Base-by-base conservation (phyloP, 2,797 vertebrate genomes). In the Carcharodon carcharias region DNA sequence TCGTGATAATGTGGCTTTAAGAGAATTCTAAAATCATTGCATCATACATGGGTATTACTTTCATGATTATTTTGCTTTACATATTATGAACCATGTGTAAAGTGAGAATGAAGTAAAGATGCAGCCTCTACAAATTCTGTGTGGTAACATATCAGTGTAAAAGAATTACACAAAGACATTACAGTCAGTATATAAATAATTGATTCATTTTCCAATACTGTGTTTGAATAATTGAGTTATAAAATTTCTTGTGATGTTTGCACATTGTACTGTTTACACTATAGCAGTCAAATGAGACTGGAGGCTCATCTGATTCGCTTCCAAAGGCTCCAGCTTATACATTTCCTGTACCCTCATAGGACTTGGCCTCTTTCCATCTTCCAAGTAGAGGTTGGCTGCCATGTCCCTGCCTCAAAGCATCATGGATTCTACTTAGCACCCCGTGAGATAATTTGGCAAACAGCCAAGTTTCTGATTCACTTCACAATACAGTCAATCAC, bases 381-480 rank as follows among this genome's bases (percentile, higher is more conserved):
- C 97, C 97, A 97, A 96, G 97, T 97, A 98, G 97, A 97, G 98
- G 97, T 98, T 95, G 94, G 28, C 98, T 98, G 97, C 97, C 97
- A 97, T 97, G 97, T 98, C 97, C 97, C 97, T 97, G 97, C 97
- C 97, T 98, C 98, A 98, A 98, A 98, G 98, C 97, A 98, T 98
- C 97, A 97, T 98, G 97, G 97, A 97, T 98, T 97, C 98, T 97
- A 98, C 97, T 96, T 96, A 98, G 98, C 98, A 98, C 98, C 98
- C 97, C 97, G 97, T 97, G 97, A 97, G 97, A 97, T 98, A 97
- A 98, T 97, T 98, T 98, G 98, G 98, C 98, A 97, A 97, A 98
- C 97, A 98, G 98, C 98, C 98, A 98, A 97, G 97, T 97, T 98
- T 98, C 98, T 98, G 98, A 98, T 98, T 97, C 97, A 97, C 98